Base-by-base conservation (phyloP, 2,888 invertebrate species). In the Pilophorus perplexus region DNA sequence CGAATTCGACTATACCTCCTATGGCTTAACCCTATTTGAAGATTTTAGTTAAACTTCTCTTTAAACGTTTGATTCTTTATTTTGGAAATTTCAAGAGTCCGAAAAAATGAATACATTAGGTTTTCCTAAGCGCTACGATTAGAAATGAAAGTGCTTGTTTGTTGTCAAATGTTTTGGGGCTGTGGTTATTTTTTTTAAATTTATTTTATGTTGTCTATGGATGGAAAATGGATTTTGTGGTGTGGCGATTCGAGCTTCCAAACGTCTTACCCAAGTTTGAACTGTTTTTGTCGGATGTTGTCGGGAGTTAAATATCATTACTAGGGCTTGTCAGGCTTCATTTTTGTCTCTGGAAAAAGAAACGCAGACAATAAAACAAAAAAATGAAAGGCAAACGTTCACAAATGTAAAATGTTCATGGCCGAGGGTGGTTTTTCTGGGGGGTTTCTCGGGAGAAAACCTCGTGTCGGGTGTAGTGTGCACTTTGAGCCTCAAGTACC, bases 261-360 rank as follows among this genome's bases (percentile, higher is more conserved):
- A 52, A 27, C 28, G 28, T 27, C 33, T 52, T 52, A 52, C 28
- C 55, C 55, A 55, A 18, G 55, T 55, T 20, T 55, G 55, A 37
- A 37, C 55, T 55, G 55, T 59, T 16, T 27, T 33, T 42, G 59
- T 59, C 28, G 59, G 59, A 27, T 40, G 59, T 12, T 52, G 59
- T 16, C 59, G 16, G 59, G 38, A 44, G 14, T 42, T 59, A 42
- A 59, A 42, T 59, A 42, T 33, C 40, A 23, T 38, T 59, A 59
- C 59, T 59, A 59, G 18, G 38, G 44, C 40, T 40, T 40, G 59
- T 59, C 23, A 44, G n/a, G 20, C 42, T 59, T 59, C 59, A 59
- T 59, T 57, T 57, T 57, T 59, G 59, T 42, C 33, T 59, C 59
- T 59, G 59, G 59, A 59, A 59, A 59, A 57, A 18, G 44, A 59